Conservation (phyloP, 2,113 vertebrate genomes). For the Mormoops blainvillei region DNA sequence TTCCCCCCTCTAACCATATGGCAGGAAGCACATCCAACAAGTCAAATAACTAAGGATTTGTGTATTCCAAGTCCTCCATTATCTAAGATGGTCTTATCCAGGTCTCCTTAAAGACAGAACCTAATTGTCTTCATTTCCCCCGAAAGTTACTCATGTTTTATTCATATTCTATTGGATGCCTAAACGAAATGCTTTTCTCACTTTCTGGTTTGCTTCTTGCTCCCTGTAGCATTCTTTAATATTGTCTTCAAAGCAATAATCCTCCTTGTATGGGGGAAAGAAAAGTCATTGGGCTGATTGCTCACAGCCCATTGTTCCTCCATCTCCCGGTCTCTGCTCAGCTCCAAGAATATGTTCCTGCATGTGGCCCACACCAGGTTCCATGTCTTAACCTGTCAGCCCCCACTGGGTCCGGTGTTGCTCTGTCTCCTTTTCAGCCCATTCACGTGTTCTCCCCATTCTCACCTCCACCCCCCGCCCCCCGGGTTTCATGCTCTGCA, state of each 20-base stretch:
- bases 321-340: not conserved
- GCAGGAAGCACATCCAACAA: slow-evolving; percentile 41
- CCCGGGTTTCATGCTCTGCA: not conserved
- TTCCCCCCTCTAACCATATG: not conserved
- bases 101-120: slow-evolving; percentile 28
- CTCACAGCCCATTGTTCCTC: not conserved
- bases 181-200: not conserved
- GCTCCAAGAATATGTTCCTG: not conserved
- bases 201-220: not conserved
- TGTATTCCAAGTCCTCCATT: not conserved
- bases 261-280: not conserved
- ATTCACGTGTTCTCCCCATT: not conserved
- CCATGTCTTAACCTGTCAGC: not conserved
- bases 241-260: not conserved
- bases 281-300: not conserved
- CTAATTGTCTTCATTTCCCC: slow-evolving; percentile 43
- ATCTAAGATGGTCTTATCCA: not conserved
- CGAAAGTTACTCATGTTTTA: slow-evolving; percentile 47
- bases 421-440: not conserved
- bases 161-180: slow-evolving; percentile 12
- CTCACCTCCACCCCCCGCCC: not conserved
- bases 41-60: slow-evolving; percentile 41
- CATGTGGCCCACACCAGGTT: not conserved
- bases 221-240: not conserved
- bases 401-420: not conserved